A percentile compares a stretch with the other conserved stretches of the same genome.
phyloP scores from a whole-genome alignment of 2,797 vertebrate genomes.

The Phoebastria nigripes region DNA sequence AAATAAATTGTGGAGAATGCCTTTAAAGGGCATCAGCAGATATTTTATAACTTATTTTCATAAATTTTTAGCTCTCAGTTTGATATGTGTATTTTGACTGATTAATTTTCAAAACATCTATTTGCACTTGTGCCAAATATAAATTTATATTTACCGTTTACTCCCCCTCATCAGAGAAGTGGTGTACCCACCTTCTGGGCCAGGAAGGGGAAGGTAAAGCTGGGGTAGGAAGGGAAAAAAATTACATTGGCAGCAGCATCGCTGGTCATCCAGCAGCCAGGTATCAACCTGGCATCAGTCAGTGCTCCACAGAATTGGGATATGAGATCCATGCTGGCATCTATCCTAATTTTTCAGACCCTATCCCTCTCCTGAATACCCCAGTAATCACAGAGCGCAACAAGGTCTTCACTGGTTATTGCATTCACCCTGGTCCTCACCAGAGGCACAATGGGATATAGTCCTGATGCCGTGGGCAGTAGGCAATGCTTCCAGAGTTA shows the following conservation, averaged over 20 bases:
- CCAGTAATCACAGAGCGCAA: not conserved
- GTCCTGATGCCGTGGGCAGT: not conserved
- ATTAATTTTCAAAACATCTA: not conserved
- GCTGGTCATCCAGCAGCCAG: not conserved
- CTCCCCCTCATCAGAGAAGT: not conserved
- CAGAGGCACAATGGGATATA: accelerated
- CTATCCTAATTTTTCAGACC: not conserved
- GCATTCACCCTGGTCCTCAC: not conserved
- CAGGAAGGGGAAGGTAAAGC: not conserved
- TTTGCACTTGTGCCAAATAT: not conserved
- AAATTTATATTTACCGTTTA: not conserved
- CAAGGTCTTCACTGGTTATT: not conserved
- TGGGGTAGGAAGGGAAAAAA: not conserved
- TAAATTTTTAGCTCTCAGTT: not conserved
- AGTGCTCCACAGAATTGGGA: not conserved
- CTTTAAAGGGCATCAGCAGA: not conserved
- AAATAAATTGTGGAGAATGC: not conserved
- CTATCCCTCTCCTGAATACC: not conserved
- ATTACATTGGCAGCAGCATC: not conserved
- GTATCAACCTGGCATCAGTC: not conserved
- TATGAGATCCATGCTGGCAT: not conserved
- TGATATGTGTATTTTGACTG: not conserved
- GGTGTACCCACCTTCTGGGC: not conserved
- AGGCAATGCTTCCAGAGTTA: not conserved
- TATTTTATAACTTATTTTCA: not conserved